Conservation (phyloP, 2,888 invertebrate genomes). For the Frankliniella intonsa region DNA sequence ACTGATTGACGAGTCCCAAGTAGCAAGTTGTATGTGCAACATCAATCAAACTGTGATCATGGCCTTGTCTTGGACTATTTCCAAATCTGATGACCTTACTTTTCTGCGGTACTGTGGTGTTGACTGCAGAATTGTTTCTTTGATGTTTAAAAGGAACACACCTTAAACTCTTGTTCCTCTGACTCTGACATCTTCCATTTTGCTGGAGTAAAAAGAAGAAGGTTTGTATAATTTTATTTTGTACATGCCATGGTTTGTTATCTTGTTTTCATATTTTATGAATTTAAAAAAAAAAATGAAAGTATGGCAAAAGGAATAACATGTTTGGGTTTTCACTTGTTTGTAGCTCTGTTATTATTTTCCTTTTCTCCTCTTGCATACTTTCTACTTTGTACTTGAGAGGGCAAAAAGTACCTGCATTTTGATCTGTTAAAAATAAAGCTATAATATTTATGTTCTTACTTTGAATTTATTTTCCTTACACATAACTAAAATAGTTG, state of each 20-base stretch:
- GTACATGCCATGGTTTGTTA: slow-evolving; percentile 20
- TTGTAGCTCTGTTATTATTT: not conserved
- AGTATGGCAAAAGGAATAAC: not conserved
- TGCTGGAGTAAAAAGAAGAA: not conserved
- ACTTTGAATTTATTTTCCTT: slow-evolving; percentile 11
- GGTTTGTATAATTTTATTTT: not conserved
- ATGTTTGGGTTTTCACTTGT: not conserved
- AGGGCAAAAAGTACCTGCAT: slow-evolving; percentile 22
- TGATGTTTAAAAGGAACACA: not conserved
- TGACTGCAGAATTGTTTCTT: not conserved
- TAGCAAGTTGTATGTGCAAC: not conserved
- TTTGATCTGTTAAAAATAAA: slow-evolving; percentile 18
- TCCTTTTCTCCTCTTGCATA: not conserved
- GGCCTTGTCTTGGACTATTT: not conserved
- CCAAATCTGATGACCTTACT: not conserved
- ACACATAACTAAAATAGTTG: not conserved
- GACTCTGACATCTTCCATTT: not conserved
- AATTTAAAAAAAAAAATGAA: not conserved
- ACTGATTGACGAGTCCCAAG: not conserved
- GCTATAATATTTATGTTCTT: slow-evolving; percentile 18
- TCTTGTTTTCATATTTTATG: slow-evolving; percentile 18
- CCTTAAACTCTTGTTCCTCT: too few species aligned
- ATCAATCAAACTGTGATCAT: not conserved
- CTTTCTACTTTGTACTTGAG: slow-evolving; percentile 17
- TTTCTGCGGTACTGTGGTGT: not conserved